Evolutionary conservation across 2,113 vertebrate species (phyloP), one percentile per base, ranked within the genome.

Genomic region (Otus sunia): DNA sequence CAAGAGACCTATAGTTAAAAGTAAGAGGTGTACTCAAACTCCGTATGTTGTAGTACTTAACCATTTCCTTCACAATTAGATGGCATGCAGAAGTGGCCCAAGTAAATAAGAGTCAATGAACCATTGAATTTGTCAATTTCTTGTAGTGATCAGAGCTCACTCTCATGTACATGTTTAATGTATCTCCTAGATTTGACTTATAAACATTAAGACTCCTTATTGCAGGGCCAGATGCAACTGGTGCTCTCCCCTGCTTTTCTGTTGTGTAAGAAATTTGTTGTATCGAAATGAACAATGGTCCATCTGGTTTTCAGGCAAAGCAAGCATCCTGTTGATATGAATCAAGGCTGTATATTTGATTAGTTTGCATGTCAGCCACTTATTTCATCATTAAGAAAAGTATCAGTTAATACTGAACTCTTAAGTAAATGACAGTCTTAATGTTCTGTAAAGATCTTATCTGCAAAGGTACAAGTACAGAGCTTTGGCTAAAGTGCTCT

Each of bases 301-400:
- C 12, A 37, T 36, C 36, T 64, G 21, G 7, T 68, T 93, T 80
- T 75, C 59, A 94, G 86, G 39, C 23, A 77, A 92, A 94, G 34
- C 23, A 77, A 92, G n/a, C 5, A 12, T 45, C 17, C 20, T 88
- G 20, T 27, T 81, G 9, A 21, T 88, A 52, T 67, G n/a, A 68
- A 85, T 43, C 22, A 14, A 82, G 45, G 43, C 29, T 78, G 6
- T 84, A 8, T 50, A 73, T 94, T 69, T 87, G 29, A 84, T 88
- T 92, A 58, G 32, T 68, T 96, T 84, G 50, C 22, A 88, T 52
- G 32, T 84, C 84, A 96, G 89, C 30, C 92, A 76, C 21, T 80
- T 87, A 91, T 79, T 96, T 88, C 13, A 12, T 93, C 53, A 52
- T 83, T 96, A 91, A 90, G 25, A 94, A 95, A 90, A 86, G 34